Evolutionary conservation across 1,140 invertebrate genomes (phyloP).

Genomic region (Armadillidium nasatum): DNA sequence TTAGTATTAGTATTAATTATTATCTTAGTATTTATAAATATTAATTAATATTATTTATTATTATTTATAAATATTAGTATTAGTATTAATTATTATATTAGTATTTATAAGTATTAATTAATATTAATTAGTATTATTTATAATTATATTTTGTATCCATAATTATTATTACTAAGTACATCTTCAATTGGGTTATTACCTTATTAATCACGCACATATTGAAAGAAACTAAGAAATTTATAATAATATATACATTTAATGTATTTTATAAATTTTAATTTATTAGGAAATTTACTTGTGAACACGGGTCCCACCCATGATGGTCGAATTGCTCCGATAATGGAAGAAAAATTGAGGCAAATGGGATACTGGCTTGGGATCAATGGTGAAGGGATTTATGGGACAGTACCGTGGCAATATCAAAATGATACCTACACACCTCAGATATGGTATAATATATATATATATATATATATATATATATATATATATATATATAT

Average conservation of each 20-base stretch:
- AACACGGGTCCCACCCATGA: constrained; percentile 88
- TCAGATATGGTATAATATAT: constrained; percentile 12
- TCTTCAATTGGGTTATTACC: no score
- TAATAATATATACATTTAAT: neutral
- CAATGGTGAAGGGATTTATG: constrained; percentile 14
- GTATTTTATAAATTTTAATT: constrained; percentile 6
- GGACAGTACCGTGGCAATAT: neutral
- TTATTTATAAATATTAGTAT: no score
- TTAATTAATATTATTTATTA: no score
- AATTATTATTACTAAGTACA: no score
- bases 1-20: no score
- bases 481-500: constrained; percentile 16
- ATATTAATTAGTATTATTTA: no score
- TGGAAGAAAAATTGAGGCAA: constrained; percentile 73
- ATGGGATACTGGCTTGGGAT: constrained; percentile 45
- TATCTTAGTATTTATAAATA: no score
- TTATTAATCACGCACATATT: no score
- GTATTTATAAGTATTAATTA: no score
- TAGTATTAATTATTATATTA: no score
- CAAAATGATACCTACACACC: constrained; percentile 23
- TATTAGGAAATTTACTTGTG: constrained; percentile 73
- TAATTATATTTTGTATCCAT: no score
- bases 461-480: neutral
- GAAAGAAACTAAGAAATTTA: neutral
- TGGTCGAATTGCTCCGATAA: constrained; percentile 80